Evolutionary conservation across 2,888 invertebrate species (phyloP).

Genomic region (Acheta domesticus): DNA sequence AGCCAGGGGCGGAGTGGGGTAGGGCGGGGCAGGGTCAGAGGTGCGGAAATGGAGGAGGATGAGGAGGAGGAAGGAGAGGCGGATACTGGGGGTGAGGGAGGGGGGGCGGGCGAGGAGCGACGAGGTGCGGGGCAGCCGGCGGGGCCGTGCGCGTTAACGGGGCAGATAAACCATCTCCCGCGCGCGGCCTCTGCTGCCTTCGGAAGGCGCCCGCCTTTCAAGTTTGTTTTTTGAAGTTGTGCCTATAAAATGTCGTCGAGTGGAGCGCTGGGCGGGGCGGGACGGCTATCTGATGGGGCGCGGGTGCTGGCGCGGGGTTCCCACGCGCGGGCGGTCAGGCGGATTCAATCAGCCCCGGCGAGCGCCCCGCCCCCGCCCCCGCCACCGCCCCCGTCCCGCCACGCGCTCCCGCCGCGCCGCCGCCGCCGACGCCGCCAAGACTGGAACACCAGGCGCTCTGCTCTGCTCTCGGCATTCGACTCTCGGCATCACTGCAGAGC

Average conservation of each 20-base stretch:
- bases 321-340: background rate
- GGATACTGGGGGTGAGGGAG: too few species aligned
- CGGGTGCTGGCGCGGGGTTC: background rate
- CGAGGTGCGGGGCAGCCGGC: too few species aligned
- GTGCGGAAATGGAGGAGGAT: too few species aligned
- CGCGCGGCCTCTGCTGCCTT: background rate
- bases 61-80: too few species aligned
- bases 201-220: background rate
- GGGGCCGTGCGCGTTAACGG: background rate
- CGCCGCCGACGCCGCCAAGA: background rate
- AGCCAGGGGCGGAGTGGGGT: too few species aligned
- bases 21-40: too few species aligned
- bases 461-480: too few species aligned
- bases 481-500: too few species aligned
- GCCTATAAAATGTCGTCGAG: conserved; percentile 5
- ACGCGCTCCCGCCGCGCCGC: conserved; percentile 4
- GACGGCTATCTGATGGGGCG: background rate
- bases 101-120: too few species aligned
- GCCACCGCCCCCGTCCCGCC: background rate
- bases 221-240: background rate
- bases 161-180: background rate
- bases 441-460: too few species aligned
- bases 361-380: background rate
- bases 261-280: background rate
- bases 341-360: background rate